phyloP scores from a whole-genome alignment of 2,113 vertebrate genomes.

The Chamaea fasciata region DNA sequence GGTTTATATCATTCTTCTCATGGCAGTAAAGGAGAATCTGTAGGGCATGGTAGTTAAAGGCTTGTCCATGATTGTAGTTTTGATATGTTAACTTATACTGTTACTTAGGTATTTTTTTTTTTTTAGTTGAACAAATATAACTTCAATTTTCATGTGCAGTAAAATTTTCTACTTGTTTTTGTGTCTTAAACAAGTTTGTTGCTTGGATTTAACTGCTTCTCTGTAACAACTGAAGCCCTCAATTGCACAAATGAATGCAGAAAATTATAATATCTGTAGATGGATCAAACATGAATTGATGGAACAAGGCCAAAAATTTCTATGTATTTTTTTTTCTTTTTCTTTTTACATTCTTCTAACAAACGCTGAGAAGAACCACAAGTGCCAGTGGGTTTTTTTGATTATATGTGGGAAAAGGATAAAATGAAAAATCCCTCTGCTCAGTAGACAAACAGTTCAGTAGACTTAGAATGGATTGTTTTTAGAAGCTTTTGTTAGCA shows the following conservation, averaged over 20 bases:
- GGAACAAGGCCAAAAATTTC: neutral
- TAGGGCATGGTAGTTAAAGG: neutral
- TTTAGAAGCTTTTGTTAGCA: neutral
- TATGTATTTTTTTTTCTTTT: fast-evolving
- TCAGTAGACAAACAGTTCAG: neutral
- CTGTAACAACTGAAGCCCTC: neutral
- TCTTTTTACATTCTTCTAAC: neutral
- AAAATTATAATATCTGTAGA: neutral
- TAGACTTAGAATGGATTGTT: neutral
- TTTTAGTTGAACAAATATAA: neutral
- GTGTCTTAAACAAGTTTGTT: neutral
- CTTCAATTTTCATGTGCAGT: neutral
- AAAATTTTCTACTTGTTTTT: neutral
- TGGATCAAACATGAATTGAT: neutral
- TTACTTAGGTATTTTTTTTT: neutral
- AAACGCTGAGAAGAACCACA: neutral
- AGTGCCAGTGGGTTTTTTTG: neutral
- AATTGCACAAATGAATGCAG: neutral
- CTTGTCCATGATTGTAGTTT: neutral
- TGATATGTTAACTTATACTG: neutral
- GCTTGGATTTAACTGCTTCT: neutral
- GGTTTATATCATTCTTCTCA: neutral
- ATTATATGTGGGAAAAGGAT: neutral
- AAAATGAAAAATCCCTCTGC: neutral
- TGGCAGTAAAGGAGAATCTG: neutral